Conservation (phyloP, 2,888 invertebrate genomes). For the Nasonia oneida region DNA sequence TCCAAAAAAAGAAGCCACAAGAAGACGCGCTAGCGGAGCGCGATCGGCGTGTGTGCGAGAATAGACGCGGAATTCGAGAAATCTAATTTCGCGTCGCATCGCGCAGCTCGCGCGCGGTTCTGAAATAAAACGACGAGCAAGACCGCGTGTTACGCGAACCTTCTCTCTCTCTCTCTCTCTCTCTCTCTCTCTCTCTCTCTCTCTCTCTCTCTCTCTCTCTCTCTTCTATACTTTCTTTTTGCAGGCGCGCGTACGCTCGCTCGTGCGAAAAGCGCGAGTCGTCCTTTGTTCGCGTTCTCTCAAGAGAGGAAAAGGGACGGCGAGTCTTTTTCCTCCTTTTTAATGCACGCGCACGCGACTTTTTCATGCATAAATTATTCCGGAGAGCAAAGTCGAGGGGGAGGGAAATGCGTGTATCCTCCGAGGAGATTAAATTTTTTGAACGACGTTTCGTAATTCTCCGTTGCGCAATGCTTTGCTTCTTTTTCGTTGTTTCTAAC, state of each 20-base stretch:
- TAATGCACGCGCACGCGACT: constrained; percentile 53
- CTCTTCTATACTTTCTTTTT: constrained; percentile 26
- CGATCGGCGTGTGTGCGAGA: constrained; percentile 18
- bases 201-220: constrained; percentile 7
- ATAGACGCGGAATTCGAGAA: constrained; percentile 62
- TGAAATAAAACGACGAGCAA: constrained; percentile 41
- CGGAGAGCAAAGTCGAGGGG: not conserved
- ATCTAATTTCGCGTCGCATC: constrained; percentile 61
- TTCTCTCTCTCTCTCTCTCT: not conserved
- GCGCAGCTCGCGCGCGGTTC: not conserved
- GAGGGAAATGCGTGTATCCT: constrained; percentile 31
- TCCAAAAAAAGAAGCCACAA: not conserved
- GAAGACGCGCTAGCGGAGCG: not conserved
- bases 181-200: not conserved
- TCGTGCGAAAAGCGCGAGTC: constrained; percentile 37
- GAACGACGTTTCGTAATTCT: constrained; percentile 22
- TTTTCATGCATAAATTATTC: constrained; percentile 61
- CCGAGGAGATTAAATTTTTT: constrained; percentile 52
- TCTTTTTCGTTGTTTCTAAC: not conserved
- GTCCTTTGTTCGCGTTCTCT: constrained; percentile 45
- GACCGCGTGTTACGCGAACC: constrained; percentile 33
- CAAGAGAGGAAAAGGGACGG: not conserved
- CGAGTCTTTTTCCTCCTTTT: constrained; percentile 25
- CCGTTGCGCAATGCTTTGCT: not conserved
- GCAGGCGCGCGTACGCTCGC: constrained; percentile 1